Base-by-base conservation (phyloP, 2,888 invertebrate genomes). In the Lasioglossum calceatum region DNA sequence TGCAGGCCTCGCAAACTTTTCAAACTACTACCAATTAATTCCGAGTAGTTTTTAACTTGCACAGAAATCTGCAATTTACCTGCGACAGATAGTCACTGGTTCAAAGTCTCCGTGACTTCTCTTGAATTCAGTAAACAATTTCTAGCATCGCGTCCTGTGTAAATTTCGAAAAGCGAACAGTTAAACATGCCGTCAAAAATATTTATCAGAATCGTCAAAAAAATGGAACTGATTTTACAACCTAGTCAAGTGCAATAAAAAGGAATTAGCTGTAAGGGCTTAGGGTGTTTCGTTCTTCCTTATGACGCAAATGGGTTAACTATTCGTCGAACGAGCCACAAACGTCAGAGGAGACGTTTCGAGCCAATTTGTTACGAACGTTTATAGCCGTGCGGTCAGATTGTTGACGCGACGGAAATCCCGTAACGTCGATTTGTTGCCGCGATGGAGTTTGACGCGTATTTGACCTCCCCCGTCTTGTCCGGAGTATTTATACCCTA, bases 401-500 rank as follows among this genome's bases (percentile, higher is more conserved):
- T 47, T 47, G 47, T 81, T 27, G 47, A 32, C 42, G 27, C 27
- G 58, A 44, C 36, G 23, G 64, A 23, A 78, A 27, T 77, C 54
- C 42, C 50, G 64, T 0, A 32, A 84, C 77, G 61, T 47, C 72
- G 77, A 78, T 81, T 81, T 86, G 73, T 80, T 76, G 27, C 67
- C 67, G 42, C 71, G 74, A 74, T 83, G 81, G 74, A 27, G 73
- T 85, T 86, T 85, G 82, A 90, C 83, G 85, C 14, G 71, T 54
- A 82, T 75, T 64, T 54, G 77, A 70, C 73, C 81, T 54, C 54
- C 54, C 44, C 27, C 78, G 54, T 71, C 64, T 74, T 88, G 87
- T 88, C 84, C 88, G 85, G 84, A 83, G 73, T 90, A 92, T 90
- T 92, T 91, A 88, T 91, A 91, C 73, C 88, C 47, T 14, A 88